These are phyloP conservation scores for Megalonaias nervosa DNA, from an alignment of 1,140 invertebrate genomes.

Conservation along the genomic window DNA sequence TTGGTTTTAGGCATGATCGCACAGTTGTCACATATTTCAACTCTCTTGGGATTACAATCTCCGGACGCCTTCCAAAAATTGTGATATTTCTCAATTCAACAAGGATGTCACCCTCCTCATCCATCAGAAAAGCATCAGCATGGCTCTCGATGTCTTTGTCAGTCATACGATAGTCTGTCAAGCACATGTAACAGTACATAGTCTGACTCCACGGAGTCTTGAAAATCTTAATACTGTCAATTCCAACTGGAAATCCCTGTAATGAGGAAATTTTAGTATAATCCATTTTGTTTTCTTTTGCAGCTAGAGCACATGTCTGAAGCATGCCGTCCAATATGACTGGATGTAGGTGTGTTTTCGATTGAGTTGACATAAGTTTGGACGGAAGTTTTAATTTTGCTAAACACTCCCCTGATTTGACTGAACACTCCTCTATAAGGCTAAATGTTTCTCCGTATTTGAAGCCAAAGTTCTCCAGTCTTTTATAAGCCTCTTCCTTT, in stretches of 20 bases:
- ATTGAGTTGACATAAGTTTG: neutral
- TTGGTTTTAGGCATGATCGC: too few relatives aligned
- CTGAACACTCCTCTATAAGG: neutral
- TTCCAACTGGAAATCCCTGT: slow-evolving; percentile 3
- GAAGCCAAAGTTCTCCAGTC: slow-evolving; percentile 14
- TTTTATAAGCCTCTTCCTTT: slow-evolving; percentile 4
- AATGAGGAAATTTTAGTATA: neutral
- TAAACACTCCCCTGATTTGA: slow-evolving; percentile 5
- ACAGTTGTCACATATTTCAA: too few relatives aligned
- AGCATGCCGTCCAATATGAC: slow-evolving; percentile 19
- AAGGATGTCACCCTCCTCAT: neutral
- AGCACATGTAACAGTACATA: slow-evolving; percentile 13
- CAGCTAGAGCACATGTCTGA: slow-evolving; percentile 9
- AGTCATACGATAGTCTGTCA: slow-evolving; percentile 4
- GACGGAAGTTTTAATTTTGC: slow-evolving; percentile 1
- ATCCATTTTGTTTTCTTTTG: neutral
- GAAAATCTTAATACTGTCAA: slow-evolving; percentile 9
- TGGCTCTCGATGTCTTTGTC: slow-evolving; percentile 12
- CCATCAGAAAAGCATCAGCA: slow-evolving; percentile 10
- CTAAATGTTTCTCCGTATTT: slow-evolving; percentile 15
- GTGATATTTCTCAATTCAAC: neutral
- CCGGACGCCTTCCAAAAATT: neutral
- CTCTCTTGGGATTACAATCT: too few relatives aligned
- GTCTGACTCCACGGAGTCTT: neutral
- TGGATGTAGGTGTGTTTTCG: slow-evolving; percentile 5